These are phyloP conservation scores for Meteorus cinctellus DNA, from an alignment of 2,888 invertebrate genomes.

Conservation along the genomic window DNA sequence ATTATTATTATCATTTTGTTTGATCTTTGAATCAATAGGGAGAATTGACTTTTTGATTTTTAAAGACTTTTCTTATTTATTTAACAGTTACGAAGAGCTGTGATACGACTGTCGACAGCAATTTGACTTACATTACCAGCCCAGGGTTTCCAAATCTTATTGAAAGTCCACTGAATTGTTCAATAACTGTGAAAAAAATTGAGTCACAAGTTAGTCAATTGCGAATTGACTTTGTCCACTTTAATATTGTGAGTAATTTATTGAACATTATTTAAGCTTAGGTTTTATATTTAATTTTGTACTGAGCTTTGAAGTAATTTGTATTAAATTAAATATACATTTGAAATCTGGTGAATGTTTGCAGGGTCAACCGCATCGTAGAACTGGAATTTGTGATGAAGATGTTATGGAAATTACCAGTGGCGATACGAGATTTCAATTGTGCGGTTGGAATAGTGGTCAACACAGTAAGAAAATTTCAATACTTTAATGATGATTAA, in stretches of 20 bases:
- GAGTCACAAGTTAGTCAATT: conserved; percentile 88
- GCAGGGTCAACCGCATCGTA: conserved; percentile 88
- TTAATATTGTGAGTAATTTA: conserved; percentile 80
- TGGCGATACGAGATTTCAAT: conserved; percentile 73
- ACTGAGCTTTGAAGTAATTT: background rate
- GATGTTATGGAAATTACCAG: conserved; percentile 76
- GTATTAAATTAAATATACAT: no score
- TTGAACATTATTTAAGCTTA: background rate
- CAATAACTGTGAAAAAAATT: conserved; percentile 83
- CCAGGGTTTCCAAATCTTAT: conserved; percentile 88
- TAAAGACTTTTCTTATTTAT: background rate
- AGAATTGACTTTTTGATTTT: no score
- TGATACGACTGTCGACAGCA: conserved; percentile 82
- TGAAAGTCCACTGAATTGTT: conserved; percentile 81
- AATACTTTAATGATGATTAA: background rate
- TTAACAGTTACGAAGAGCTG: conserved; percentile 82
- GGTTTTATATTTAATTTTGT: background rate
- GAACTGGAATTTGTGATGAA: conserved; percentile 85
- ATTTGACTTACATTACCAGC: conserved; percentile 87
- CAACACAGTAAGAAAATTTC: conserved; percentile 81
- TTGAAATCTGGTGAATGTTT: conserved; percentile 51
- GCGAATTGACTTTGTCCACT: conserved; percentile 88
- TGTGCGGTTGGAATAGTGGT: conserved; percentile 89
- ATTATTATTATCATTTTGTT: background rate
- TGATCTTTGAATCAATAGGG: no score